These are phyloP conservation scores for Hephaestus fuliginosus DNA, from an alignment of 2,797 vertebrate genomes.

Conservation along the genomic window DNA sequence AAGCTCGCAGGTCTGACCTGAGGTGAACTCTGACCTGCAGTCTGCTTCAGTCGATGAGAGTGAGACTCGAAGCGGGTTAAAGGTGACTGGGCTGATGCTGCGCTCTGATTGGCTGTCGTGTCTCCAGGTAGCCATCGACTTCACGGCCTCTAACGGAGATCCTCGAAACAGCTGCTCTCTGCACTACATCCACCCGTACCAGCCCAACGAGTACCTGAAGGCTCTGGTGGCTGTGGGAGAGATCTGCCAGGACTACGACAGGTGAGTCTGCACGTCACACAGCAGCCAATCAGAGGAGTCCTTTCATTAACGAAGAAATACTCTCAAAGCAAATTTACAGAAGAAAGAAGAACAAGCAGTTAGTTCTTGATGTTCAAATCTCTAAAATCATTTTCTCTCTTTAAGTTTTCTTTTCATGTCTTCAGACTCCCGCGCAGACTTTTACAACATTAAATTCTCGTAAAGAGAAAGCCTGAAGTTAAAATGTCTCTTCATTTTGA, in stretches of 20 bases:
- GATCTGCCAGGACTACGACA: slow-evolving; percentile 94
- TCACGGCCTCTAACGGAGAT: slow-evolving; percentile 92
- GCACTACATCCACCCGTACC: slow-evolving; percentile 91
- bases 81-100: neutral
- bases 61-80: neutral
- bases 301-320: neutral
- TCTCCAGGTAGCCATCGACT: slow-evolving; percentile 91
- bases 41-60: neutral
- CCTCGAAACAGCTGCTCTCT: slow-evolving; percentile 91
- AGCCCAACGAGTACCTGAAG: slow-evolving; percentile 92
- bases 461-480: neutral
- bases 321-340: neutral
- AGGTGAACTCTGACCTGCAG: too few species aligned
- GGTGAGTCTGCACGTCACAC: slow-evolving; percentile 71
- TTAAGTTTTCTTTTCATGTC: too few species aligned
- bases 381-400: too few species aligned
- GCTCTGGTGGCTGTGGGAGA: slow-evolving; percentile 90
- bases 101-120: slow-evolving; percentile 31
- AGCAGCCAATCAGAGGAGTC: slow-evolving; percentile 17
- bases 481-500: neutral
- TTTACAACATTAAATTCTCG: neutral
- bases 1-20: neutral
- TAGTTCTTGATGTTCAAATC: too few species aligned
- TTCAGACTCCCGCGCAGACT: neutral
- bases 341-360: neutral